A percentile compares a stretch with the other conserved stretches of the same genome.
Evolutionary conservation across 2,797 vertebrate genomes (phyloP).

Genomic region (Borostomias antarcticus): DNA sequence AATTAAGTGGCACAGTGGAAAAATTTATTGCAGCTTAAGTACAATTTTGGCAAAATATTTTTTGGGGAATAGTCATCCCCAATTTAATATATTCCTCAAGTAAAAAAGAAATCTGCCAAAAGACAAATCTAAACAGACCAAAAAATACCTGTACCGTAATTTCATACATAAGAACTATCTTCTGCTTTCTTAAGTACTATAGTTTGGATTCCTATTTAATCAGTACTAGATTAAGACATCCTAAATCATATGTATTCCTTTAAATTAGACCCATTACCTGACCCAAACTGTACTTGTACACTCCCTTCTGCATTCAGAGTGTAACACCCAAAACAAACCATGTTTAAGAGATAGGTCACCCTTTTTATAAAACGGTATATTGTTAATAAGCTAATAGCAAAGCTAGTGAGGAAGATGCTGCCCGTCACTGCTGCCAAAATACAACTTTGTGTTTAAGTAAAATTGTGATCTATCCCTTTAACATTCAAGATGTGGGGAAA

Average conservation of each 20-base stretch:
- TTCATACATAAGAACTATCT: conserved; percentile 25
- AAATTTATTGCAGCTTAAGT: conserved; percentile 36
- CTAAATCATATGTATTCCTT: conserved; percentile 21
- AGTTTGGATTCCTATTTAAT: conserved; percentile 50
- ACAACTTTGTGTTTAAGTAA: too few relatives aligned
- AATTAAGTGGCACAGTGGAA: conserved; percentile 22
- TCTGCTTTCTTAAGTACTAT: conserved; percentile 27
- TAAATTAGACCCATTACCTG: conserved; percentile 21
- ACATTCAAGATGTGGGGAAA: conserved; percentile 61
- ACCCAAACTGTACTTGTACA: conserved; percentile 5
- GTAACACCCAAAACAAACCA: conserved; percentile 39
- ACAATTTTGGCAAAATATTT: conserved; percentile 47
- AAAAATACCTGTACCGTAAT: conserved; percentile 19
- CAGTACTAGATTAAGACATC: conserved; percentile 24
- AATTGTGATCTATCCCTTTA: too few relatives aligned
- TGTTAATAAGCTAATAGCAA: too few relatives aligned
- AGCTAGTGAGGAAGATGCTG: too few relatives aligned
- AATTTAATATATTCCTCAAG: conserved; percentile 25
- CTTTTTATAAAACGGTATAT: too few relatives aligned
- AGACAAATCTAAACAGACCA: conserved; percentile 1
- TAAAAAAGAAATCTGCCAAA: conserved; percentile 21
- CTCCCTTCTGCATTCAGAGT: conserved; percentile 37
- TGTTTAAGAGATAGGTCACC: too few relatives aligned
- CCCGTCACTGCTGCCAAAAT: too few relatives aligned
- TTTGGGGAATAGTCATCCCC: conserved; percentile 59